phyloP scores from a whole-genome alignment of 2,797 vertebrate species.

The Falco columbarius region DNA sequence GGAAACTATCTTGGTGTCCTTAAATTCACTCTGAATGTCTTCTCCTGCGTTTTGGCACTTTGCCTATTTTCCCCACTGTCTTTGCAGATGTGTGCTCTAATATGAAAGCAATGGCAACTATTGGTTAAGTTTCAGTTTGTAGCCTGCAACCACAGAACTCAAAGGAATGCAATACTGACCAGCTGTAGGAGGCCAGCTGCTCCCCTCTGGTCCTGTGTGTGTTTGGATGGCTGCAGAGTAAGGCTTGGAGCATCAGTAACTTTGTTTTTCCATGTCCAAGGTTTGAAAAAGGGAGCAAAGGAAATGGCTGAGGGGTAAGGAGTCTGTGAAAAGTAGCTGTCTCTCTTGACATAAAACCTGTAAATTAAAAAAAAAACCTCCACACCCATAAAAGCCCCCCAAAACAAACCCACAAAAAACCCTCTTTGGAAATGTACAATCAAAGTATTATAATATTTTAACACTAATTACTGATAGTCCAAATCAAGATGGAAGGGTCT shows the following conservation, averaged over 20 bases:
- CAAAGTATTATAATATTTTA: neutral
- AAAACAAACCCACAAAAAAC: too few species aligned
- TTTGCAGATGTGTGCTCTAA: slow-evolving; percentile 1
- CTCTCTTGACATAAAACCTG: neutral
- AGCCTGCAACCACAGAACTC: neutral
- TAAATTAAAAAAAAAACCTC: neutral
- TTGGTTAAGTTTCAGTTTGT: slow-evolving; percentile 6
- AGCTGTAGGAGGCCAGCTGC: neutral
- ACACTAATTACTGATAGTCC: neutral
- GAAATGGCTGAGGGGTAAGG: neutral
- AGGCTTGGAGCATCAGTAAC: neutral
- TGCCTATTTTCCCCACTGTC: neutral
- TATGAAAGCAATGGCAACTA: neutral
- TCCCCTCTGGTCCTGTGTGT: neutral
- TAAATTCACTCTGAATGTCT: neutral
- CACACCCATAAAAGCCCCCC: too few species aligned
- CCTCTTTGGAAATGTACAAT: neutral
- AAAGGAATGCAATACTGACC: neutral
- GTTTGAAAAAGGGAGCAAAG: neutral
- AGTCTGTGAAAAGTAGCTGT: neutral
- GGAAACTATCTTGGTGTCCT: neutral
- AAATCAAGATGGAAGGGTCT: neutral
- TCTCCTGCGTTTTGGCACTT: neutral
- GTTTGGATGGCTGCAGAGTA: neutral
- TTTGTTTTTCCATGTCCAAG: neutral